A percentile compares a stretch with the other conserved stretches of the same genome.
phyloP scores from a whole-genome alignment of 2,797 vertebrate genomes.

The Sebastes steindachneri region DNA sequence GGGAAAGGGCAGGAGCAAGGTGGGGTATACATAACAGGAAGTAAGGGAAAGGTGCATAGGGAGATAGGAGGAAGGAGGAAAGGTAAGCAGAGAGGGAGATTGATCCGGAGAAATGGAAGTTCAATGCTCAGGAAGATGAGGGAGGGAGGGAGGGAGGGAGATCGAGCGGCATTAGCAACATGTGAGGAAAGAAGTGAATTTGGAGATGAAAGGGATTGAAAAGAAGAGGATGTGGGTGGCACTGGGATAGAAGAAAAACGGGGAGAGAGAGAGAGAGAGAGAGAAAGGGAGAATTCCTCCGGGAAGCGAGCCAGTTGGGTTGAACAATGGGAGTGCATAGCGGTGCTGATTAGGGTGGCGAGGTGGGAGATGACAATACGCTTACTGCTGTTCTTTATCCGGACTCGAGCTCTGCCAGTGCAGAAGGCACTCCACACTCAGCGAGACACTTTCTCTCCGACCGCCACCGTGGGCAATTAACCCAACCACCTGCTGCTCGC shows the following conservation, averaged over 20 bases:
- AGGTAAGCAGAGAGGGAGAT: slow-evolving; percentile 20
- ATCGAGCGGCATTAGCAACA: slow-evolving; percentile 42
- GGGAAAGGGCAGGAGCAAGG: slow-evolving; percentile 12
- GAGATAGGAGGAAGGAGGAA: slow-evolving; percentile 30
- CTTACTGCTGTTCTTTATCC: slow-evolving; percentile 75
- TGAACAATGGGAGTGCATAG: slow-evolving; percentile 74
- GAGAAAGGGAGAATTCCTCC: slow-evolving; percentile 48
- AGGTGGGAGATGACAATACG: slow-evolving; percentile 77
- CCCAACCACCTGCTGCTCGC: slow-evolving; percentile 75
- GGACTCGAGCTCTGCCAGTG: slow-evolving; percentile 53
- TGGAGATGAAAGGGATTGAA: slow-evolving; percentile 54
- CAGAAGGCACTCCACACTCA: slow-evolving; percentile 63
- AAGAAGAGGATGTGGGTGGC: slow-evolving; percentile 51
- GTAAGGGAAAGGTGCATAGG: slow-evolving; percentile 8
- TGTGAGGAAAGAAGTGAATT: slow-evolving; percentile 32
- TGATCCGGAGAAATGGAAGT: slow-evolving; percentile 48
- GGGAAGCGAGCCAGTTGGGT: slow-evolving; percentile 71
- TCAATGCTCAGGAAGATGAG: slow-evolving; percentile 37
- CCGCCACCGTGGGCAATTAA: slow-evolving; percentile 70
- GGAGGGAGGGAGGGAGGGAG: slow-evolving; percentile 39
- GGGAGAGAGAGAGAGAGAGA: not conserved
- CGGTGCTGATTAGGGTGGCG: slow-evolving; percentile 71
- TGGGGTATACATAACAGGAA: slow-evolving; percentile 18
- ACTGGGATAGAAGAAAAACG: slow-evolving; percentile 19
- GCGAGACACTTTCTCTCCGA: slow-evolving; percentile 60